Evolutionary conservation across 2,113 vertebrate genomes (phyloP), one percentile per base, ranked within the genome.

Genomic region (Arenaria interpres): DNA sequence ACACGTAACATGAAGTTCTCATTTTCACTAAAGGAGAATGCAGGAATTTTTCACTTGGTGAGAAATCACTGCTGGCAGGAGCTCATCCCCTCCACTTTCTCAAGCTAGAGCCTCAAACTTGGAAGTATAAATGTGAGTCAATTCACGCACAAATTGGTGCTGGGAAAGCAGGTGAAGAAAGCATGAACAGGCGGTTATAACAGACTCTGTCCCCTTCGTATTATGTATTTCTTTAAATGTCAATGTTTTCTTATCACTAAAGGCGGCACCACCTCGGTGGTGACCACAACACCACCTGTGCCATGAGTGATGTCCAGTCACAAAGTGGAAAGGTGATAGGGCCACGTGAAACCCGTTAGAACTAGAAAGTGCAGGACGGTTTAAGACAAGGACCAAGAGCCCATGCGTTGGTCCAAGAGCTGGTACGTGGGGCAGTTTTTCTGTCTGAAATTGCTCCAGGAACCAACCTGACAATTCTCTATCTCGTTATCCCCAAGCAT

Each of bases 351-450:
- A 25, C 50, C 45, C 17, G 2, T 8, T 5, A n/a, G 35, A 41
- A 80, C 10, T 5, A 30, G 14, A 7, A 14, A 5, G n/a, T 6
- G 25, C 7, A 16, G 14, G 19, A 14, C 6, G 39, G 12, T 33
- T 62, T 25, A 7, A 82, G 63, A 51, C 2, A 25, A 59, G 39
- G 43, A 32, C 32, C 2, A 39, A 39, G 43, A 85, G 28, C 30
- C 20, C 25, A 10, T 0, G 0, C 0, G 2, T 5, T 30, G 16
- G 76, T 20, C 41, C 35, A 6, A 4, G 13, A 27, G 41, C 8
- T 21, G 54, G n/a, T 13, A 28, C 7, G 1, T 2, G 28, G 41
- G 46, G 15, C 16, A 19, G 50, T 24, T 68, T 16, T 21, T 32
- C 32, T 13, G 27, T 18, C 60, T 56, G 22, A 37, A 64, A 22